Evolutionary conservation across 2,888 invertebrate genomes (phyloP), one percentile per base, ranked within the genome.

Genomic region (Phasia obesa): DNA sequence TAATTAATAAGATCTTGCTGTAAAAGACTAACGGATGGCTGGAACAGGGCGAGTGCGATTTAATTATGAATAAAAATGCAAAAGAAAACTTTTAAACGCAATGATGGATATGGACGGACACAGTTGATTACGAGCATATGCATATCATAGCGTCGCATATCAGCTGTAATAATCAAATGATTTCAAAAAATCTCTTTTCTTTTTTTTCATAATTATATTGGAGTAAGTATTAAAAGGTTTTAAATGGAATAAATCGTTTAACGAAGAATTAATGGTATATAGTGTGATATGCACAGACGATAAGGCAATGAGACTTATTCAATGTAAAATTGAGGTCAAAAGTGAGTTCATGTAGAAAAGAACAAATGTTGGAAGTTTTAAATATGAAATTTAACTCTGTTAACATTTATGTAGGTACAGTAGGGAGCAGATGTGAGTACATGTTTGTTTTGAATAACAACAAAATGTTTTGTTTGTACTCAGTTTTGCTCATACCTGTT

Each of bases 1-100:
- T 78, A 82, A 82, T 75, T 82, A 74, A 82, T 82, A 69, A 64
- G 78, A 80, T 80, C 69, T 57, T 75, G 27, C 57, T 69, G 64
- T 25, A 64, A 65, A 35, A 27, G 64, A 51, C 64, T 27, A 47
- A 47, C 53, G 62, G 31, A 44, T 38, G 49, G 17, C 38, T 23
- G 47, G 31, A 21, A 35, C 25, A 65, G 19, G 44, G 64, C n/a
- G n/a, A 38, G 38, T 9, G 25, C 65, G 64, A 65, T 75, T 65
- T 25, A 64, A 75, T 74, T 74, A 64, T 64, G 13, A 44, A 55
- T 65, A 13, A 75, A 64, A 65, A 38, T 25, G 53, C 35, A 47
- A 47, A 57, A 15, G 31, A 15, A 51, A 53, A 38, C 17, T 47
- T 51, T 65, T 47, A 57, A 65, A 57, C 42, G 21, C 42, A 60